Percentiles rank a stretch among this genome's conserved stretches.
Evolutionary conservation across 1,140 invertebrate genomes (phyloP).

Genomic region (Sipha flava): DNA sequence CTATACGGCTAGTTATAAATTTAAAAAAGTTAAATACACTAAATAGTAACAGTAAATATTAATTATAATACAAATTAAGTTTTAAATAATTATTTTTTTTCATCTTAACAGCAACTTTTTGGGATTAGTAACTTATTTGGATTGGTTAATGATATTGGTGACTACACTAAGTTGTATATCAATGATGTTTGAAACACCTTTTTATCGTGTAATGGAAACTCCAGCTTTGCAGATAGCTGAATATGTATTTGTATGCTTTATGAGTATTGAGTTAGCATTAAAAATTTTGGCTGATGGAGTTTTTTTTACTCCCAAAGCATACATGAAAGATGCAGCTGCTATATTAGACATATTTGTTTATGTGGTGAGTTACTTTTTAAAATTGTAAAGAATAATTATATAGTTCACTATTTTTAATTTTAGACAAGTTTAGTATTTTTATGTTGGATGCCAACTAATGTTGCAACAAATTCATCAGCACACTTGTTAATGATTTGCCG

Average conservation of each 20-base stretch:
- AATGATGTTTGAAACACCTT: conserved; percentile 98
- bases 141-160: conserved; percentile 99
- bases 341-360: conserved; percentile 97
- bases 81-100: conserved; percentile 45
- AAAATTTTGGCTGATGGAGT: conserved; percentile 97
- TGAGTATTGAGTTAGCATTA: conserved; percentile 90
- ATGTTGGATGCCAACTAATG: conserved; percentile 88
- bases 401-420: conserved; percentile 38
- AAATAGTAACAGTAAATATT: too few species aligned
- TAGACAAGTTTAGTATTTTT: conserved; percentile 89
- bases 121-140: conserved; percentile 94
- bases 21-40: too few species aligned
- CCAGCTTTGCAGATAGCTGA: conserved; percentile 86
- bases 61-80: background rate
- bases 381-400: background rate
- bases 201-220: conserved; percentile 76
- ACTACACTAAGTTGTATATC: conserved; percentile 95
- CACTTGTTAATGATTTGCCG: conserved; percentile 94
- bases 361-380: conserved; percentile 56
- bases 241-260: conserved; percentile 95
- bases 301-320: conserved; percentile 97
- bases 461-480: conserved; percentile 82
- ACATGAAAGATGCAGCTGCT: conserved; percentile 94
- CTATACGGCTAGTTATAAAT: too few species aligned
- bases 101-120: conserved; percentile 95